Evolutionary conservation across 2,888 invertebrate species (phyloP).

Genomic region (Iphiclides podalirius): DNA sequence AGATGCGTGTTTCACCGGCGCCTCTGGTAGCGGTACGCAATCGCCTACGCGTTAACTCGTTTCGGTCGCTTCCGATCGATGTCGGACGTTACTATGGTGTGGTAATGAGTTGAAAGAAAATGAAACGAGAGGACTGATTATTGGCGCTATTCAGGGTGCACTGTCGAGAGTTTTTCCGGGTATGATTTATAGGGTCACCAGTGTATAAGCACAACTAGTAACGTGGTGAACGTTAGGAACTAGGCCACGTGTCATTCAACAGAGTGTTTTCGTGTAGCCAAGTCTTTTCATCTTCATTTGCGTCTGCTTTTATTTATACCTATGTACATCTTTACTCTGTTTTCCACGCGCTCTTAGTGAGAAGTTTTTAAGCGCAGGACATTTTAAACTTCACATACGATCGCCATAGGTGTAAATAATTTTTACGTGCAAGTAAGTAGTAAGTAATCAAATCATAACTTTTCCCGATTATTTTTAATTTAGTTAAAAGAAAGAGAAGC

Average conservation of each 20-base stretch:
- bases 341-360: neutral
- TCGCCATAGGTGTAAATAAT: too few relatives aligned
- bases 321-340: constrained; percentile 1
- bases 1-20: constrained; percentile 56
- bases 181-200: constrained; percentile 31
- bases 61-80: constrained; percentile 27
- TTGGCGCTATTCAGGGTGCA: constrained; percentile 2
- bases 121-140: neutral
- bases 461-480: too few relatives aligned
- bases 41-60: constrained; percentile 33
- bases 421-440: too few relatives aligned
- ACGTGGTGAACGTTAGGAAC: constrained; percentile 57
- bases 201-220: constrained; percentile 40
- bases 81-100: constrained; percentile 57
- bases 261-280: constrained; percentile 60
- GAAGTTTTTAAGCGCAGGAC: neutral
- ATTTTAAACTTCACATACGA: too few relatives aligned
- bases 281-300: constrained; percentile 59
- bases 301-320: constrained; percentile 28
- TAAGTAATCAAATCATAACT: too few relatives aligned
- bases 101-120: constrained; percentile 44
- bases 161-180: too few relatives aligned
- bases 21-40: constrained; percentile 50
- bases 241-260: constrained; percentile 67
- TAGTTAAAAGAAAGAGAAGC: too few relatives aligned